Evolutionary conservation across 2,797 vertebrate genomes (phyloP).

Genomic region (Rhyacichthys aspro): DNA sequence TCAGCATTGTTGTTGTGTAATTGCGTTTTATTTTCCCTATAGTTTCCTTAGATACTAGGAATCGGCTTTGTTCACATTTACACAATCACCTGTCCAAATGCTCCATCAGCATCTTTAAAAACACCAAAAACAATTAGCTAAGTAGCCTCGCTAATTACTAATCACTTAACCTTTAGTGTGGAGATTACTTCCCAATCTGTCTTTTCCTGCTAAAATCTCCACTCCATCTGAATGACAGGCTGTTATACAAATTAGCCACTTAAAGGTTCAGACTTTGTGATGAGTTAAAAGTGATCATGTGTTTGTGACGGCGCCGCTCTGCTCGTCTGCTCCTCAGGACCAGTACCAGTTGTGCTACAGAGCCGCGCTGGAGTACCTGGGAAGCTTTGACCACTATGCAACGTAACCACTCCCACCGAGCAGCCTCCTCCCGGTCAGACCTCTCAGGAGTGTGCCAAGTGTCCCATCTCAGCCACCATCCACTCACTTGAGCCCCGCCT

Average conservation of each 20-base stretch:
- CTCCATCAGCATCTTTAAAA: slow-evolving; percentile 3
- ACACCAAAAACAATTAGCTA: slow-evolving; percentile 14
- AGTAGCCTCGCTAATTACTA: slow-evolving; percentile 4
- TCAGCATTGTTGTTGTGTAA: too few relatives aligned
- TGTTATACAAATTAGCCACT: background rate
- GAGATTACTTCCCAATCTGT: background rate
- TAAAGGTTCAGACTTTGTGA: background rate
- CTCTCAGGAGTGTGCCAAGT: slow-evolving; percentile 82
- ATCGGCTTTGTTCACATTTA: background rate
- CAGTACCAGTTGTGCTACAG: slow-evolving; percentile 98
- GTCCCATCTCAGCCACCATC: slow-evolving; percentile 90
- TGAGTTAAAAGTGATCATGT: background rate
- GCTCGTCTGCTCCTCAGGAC: slow-evolving; percentile 78
- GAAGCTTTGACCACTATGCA: slow-evolving; percentile 99
- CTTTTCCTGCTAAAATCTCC: slow-evolving; percentile 2
- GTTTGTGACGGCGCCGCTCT: background rate
- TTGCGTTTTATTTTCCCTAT: too few relatives aligned
- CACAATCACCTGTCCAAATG: slow-evolving; percentile 1
- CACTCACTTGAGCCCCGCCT: slow-evolving; percentile 65
- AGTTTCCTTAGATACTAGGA: background rate
- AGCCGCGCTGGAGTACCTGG: slow-evolving; percentile 94
- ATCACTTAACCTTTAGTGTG: slow-evolving; percentile 7
- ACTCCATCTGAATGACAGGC: background rate
- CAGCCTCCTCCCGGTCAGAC: slow-evolving; percentile 68
- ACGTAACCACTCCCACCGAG: slow-evolving; percentile 89